Evolutionary conservation across 2,888 invertebrate genomes (phyloP).

Genomic region (Anthrax anthrax): DNA sequence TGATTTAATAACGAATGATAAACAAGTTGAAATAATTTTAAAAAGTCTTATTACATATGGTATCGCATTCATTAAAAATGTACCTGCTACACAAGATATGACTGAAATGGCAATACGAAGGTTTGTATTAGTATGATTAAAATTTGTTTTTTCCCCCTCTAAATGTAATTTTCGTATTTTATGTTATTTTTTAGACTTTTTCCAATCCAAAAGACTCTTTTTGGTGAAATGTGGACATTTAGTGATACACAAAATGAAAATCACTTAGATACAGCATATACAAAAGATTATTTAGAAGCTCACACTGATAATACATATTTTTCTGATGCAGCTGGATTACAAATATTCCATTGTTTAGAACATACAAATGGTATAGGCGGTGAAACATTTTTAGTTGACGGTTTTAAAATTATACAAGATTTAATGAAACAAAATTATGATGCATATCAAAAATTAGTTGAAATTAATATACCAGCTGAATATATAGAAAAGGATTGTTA

Average conservation of each 20-base stretch:
- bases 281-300: conserved; percentile 47
- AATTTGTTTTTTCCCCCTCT: too few species aligned
- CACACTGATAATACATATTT: conserved; percentile 73
- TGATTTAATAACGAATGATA: conserved; percentile 36
- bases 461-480: conserved; percentile 44
- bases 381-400: conserved; percentile 59
- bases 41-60: conserved; percentile 29
- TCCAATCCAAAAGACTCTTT: conserved; percentile 52
- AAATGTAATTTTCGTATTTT: too few species aligned
- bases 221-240: conserved; percentile 60
- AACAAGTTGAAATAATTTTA: conserved; percentile 36
- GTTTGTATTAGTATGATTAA: conserved; percentile 2
- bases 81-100: conserved; percentile 25
- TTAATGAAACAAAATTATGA: conserved; percentile 39
- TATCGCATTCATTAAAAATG: conserved; percentile 29
- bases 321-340: conserved; percentile 53
- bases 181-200: conserved; percentile 38
- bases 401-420: conserved; percentile 48
- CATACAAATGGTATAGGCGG: conserved; percentile 49
- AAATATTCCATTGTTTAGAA: conserved; percentile 45
- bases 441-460: conserved; percentile 44
- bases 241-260: conserved; percentile 35
- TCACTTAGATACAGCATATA: conserved; percentile 61
- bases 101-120: conserved; percentile 37
- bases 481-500: conserved; percentile 49